Conservation (phyloP, 2,888 invertebrate species). For the Ischnura elegans region DNA sequence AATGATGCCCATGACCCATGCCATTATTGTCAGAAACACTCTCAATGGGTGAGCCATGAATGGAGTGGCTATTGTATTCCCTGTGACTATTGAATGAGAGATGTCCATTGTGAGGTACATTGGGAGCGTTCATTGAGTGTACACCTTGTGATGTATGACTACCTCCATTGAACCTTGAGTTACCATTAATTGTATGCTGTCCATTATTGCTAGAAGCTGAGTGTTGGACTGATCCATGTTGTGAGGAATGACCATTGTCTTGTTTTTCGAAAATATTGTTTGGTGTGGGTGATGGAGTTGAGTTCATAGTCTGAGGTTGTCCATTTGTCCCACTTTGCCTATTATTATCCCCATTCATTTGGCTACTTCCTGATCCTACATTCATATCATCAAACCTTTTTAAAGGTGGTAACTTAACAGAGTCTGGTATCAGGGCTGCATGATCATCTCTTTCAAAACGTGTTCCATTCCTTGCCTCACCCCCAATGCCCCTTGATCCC, state of each 20-base stretch:
- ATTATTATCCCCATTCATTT: neutral
- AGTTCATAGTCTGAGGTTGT: neutral
- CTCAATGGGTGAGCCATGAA: neutral
- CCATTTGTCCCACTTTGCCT: neutral
- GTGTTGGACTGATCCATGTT: neutral
- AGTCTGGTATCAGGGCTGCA: conserved; percentile 40
- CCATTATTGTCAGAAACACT: neutral
- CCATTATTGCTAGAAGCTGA: neutral
- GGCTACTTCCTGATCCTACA: neutral
- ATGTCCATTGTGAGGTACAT: neutral
- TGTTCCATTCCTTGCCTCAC: conserved; percentile 5
- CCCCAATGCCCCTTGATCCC: conserved; percentile 20
- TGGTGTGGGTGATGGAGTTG: neutral
- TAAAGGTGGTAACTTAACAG: conserved; percentile 52
- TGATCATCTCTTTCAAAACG: conserved; percentile 59
- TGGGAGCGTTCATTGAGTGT: neutral
- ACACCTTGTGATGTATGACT: neutral
- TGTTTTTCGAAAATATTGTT: neutral
- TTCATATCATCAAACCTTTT: conserved; percentile 48
- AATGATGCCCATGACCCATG: neutral
- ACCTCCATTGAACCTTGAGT: neutral
- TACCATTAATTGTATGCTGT: neutral
- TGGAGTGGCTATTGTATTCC: neutral
- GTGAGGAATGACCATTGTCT: neutral
- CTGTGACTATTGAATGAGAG: neutral